Evolutionary conservation across 1,140 invertebrate species (phyloP).

Genomic region (Leptopilina clavipes): DNA sequence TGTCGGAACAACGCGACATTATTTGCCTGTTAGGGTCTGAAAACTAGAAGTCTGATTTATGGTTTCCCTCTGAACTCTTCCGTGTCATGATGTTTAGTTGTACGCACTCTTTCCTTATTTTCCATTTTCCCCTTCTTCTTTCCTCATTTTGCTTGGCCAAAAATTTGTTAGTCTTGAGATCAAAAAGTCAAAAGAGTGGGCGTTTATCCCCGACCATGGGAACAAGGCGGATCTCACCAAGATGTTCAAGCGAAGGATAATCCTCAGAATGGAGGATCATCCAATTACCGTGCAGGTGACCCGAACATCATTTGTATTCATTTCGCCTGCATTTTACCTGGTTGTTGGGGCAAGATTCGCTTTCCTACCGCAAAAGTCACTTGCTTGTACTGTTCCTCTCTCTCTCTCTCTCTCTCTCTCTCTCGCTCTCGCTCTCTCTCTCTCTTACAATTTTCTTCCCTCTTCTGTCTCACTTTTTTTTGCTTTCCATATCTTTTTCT

Average conservation of each 20-base stretch:
- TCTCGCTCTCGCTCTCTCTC: neutral
- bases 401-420: slow-evolving; percentile 36
- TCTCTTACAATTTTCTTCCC: slow-evolving; percentile 29
- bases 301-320: slow-evolving; percentile 65
- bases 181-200: slow-evolving; percentile 15
- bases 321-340: slow-evolving; percentile 54
- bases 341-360: slow-evolving; percentile 38
- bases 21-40: slow-evolving; percentile 21
- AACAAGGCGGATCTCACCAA: neutral
- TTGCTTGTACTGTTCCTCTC: slow-evolving; percentile 32
- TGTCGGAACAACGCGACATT: slow-evolving; percentile 20
- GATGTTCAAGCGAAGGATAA: slow-evolving; percentile 61
- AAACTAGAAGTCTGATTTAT: slow-evolving; percentile 6
- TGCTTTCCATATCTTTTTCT: slow-evolving; percentile 39
- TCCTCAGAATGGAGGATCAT: slow-evolving; percentile 64
- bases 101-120: neutral
- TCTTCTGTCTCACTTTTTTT: no score
- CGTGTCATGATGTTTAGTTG: neutral
- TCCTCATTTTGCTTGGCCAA: neutral
- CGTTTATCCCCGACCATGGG: neutral
- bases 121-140: neutral
- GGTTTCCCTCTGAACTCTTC: neutral
- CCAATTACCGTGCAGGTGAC: slow-evolving; percentile 66
- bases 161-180: slow-evolving; percentile 24
- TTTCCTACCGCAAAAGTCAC: slow-evolving; percentile 13